Base-by-base conservation (phyloP, 2,797 vertebrate species). In the Petrocephalus sullivani region DNA sequence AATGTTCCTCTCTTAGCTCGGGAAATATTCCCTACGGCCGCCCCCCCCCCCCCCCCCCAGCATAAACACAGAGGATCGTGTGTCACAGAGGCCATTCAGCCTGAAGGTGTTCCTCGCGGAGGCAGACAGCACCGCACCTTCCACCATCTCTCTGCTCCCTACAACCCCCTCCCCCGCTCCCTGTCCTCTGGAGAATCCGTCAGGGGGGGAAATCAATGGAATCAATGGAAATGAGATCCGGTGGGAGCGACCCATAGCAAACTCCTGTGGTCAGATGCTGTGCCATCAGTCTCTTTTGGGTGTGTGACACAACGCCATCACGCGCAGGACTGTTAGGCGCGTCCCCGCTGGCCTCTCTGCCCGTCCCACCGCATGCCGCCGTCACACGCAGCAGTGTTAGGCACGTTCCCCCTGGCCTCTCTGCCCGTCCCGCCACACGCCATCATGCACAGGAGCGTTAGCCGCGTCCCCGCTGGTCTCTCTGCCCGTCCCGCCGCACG, bases 31-130 rank as follows among this genome's bases (percentile, higher is more conserved):
- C 33, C 64, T 87, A 10, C 28, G 6, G 23, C 49, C 87, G 10
- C 71, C 14, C 28, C n/a, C 60, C 23, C 71, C 51, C 75, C 10
- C 19, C 4, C 87, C 60, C 78, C 58, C 75, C 37, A 81, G 54
- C 23, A 82, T 56, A 88, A 81, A 60, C 87, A 82, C 46, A 57
- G 19, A 19, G 64, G 86, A 87, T 87, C 16, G 14, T 78, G 23
- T 75, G 67, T 75, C 67, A 75, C 61, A 57, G 87, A 78, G 28
- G 7, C 14, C 64, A 57, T 16, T n/a, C 57, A 16, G 23, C 19
- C 7, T 33, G 28, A 78, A 23, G 10, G 19, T 78, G 51, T 71
- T 5, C 49, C 37, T 82, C 19, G n/a, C 37, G n/a, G 37, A 82
- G 19, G 41, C 12, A 19, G 83, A 23, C 21, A 23, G 41, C 12